These are phyloP conservation scores for Monopterus albus DNA, from an alignment of 2,113 vertebrate species.

Conservation along the genomic window DNA sequence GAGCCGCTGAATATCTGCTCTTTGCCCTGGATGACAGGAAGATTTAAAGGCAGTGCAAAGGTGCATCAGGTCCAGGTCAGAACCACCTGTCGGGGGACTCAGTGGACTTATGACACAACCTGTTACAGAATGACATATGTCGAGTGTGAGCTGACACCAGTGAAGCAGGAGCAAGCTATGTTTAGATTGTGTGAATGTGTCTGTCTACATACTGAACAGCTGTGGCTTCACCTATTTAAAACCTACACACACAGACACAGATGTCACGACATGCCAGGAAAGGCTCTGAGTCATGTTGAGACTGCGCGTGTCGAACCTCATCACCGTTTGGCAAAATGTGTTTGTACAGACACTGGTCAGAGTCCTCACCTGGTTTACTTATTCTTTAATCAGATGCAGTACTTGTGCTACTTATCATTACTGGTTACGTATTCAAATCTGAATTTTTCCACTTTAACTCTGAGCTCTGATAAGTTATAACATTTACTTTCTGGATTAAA, in stretches of 20 bases:
- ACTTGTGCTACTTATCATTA: no score
- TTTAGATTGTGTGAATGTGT: conserved; percentile 53
- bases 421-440: no score
- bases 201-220: not conserved
- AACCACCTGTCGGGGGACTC: not conserved
- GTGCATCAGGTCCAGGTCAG: not conserved
- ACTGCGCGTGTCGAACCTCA: no score
- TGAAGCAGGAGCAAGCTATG: conserved; percentile 50
- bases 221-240: conserved; percentile 11
- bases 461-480: no score
- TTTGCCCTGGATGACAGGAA: not conserved
- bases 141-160: conserved; percentile 17
- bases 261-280: conserved; percentile 10
- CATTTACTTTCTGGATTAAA: no score
- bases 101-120: not conserved
- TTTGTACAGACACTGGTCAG: no score
- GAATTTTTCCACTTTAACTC: no score
- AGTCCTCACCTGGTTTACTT: no score
- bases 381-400: no score
- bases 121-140: not conserved
- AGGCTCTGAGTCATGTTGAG: not conserved
- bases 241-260: not conserved
- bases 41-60: no score
- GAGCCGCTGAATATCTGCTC: not conserved
- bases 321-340: no score